Conservation (phyloP, 2,797 vertebrate genomes). For the Columba guinea region DNA sequence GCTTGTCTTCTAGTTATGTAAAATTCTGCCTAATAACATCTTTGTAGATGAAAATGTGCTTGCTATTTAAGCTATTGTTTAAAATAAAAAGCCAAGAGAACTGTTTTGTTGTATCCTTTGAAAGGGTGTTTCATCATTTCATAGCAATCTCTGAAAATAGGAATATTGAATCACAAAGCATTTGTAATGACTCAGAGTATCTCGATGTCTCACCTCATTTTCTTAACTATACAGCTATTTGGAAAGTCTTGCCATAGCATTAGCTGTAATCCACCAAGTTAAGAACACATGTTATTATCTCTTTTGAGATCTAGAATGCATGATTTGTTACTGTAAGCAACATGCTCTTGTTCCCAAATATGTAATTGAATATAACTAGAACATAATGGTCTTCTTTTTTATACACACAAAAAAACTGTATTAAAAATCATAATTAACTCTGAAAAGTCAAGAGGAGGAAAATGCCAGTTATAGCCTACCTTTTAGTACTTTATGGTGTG, state of each 20-base stretch:
- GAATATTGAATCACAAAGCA: slow-evolving; percentile 13
- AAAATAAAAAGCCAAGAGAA: neutral
- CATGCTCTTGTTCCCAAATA: neutral
- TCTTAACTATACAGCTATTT: neutral
- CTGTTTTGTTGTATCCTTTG: neutral
- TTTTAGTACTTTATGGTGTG: neutral
- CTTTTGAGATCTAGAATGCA: neutral
- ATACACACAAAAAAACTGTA: neutral
- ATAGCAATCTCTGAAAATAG: slow-evolving; percentile 3
- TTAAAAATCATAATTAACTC: neutral
- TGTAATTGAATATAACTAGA: neutral
- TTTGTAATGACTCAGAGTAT: neutral
- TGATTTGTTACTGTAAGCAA: neutral
- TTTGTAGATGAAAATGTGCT: neutral
- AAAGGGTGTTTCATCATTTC: neutral
- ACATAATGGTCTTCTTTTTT: neutral
- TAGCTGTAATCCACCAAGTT: neutral
- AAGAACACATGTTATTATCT: neutral
- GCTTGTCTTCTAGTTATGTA: neutral
- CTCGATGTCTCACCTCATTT: slow-evolving; percentile 2
- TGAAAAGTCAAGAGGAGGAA: neutral
- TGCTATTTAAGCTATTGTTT: neutral
- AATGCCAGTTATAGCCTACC: neutral
- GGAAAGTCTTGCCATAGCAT: neutral
- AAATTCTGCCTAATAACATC: neutral